A percentile compares a stretch with the other conserved stretches of the same genome.
phyloP scores from a whole-genome alignment of 2,888 invertebrate genomes.

The Clitarchus hookeri region DNA sequence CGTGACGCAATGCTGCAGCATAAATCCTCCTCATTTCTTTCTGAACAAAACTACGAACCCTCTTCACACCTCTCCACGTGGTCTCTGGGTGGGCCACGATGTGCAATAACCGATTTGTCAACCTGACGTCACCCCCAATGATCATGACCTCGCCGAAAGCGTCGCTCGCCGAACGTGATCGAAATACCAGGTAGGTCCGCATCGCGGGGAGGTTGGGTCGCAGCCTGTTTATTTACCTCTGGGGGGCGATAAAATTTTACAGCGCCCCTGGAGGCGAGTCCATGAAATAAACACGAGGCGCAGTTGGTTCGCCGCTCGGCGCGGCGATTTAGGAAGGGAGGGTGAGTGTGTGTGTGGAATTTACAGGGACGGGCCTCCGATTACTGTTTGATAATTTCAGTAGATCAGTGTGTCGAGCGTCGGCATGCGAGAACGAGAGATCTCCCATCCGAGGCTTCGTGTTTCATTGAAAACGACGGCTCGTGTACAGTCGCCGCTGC shows the following conservation, averaged over 20 bases:
- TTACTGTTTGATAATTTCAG: not conserved
- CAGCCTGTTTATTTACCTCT: not conserved
- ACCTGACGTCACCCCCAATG: no score
- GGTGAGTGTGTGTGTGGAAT: not conserved
- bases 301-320: not conserved
- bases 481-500: not conserved
- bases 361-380: not conserved
- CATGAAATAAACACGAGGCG: conserved; percentile 1
- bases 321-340: not conserved
- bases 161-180: not conserved
- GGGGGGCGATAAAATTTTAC: not conserved
- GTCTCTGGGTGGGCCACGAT: no score
- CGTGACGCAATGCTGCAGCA: no score
- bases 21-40: no score
- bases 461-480: not conserved
- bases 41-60: no score
- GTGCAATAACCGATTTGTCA: no score
- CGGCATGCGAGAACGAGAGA: not conserved
- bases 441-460: not conserved
- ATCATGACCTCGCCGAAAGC: not conserved
- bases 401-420: not conserved
- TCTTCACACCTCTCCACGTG: no score
- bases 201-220: not conserved
- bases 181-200: not conserved
- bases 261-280: not conserved